These are phyloP conservation scores for Neotragus pygmaeus DNA, from an alignment of 2,113 vertebrate genomes.

Conservation along the genomic window DNA sequence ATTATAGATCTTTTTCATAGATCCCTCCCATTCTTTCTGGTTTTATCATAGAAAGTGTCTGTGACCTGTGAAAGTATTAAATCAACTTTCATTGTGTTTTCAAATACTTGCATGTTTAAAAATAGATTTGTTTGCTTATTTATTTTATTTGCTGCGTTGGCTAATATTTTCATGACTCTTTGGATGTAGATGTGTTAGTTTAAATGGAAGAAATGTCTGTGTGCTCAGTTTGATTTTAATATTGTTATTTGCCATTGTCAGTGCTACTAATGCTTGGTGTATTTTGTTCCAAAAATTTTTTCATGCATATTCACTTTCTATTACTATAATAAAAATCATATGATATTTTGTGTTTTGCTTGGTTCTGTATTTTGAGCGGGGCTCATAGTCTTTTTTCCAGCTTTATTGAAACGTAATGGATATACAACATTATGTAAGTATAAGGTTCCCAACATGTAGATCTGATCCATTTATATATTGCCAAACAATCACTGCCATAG, in stretches of 20 bases:
- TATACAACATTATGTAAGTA: background rate
- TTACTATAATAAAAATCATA: background rate
- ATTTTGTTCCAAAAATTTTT: background rate
- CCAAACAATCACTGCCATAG: background rate
- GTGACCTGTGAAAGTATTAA: background rate
- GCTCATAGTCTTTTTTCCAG: background rate
- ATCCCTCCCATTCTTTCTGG: background rate
- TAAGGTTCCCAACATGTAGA: background rate
- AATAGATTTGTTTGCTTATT: background rate
- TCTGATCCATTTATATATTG: background rate
- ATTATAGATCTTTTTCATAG: background rate
- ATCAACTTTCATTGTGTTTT: background rate
- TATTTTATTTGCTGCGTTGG: background rate
- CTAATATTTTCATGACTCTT: background rate
- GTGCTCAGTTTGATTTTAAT: background rate
- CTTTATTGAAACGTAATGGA: background rate
- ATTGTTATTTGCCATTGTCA: background rate
- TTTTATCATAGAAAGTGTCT: background rate
- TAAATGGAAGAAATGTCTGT: background rate
- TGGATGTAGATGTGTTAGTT: background rate
- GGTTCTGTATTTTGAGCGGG: background rate
- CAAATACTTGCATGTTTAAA: background rate
- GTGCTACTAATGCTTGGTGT: background rate
- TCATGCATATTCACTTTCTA: background rate
- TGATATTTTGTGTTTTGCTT: background rate